Percentiles rank a stretch among this genome's conserved stretches.
These are phyloP conservation scores for Notiomystis cincta DNA, from an alignment of 2,113 vertebrate genomes.

Conservation along the genomic window DNA sequence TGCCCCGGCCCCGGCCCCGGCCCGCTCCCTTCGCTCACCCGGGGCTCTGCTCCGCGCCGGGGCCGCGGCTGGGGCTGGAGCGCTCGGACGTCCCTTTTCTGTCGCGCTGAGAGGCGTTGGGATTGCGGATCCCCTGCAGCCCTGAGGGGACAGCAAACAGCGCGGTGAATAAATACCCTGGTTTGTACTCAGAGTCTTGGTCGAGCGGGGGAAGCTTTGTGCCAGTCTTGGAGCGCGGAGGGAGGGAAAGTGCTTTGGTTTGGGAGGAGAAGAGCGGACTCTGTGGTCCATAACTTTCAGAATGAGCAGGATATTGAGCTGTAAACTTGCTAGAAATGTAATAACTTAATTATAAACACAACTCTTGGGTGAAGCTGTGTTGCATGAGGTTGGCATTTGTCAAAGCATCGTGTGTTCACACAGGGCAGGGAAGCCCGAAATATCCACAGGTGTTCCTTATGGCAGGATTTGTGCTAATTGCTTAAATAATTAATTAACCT, in stretches of 20 bases:
- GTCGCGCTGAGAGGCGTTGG: not conserved
- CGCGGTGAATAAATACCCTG: not conserved
- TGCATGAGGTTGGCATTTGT: not conserved
- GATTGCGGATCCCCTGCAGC: not conserved
- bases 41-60: too few species aligned
- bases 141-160: not conserved
- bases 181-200: not conserved
- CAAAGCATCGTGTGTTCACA: not conserved
- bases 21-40: too few species aligned
- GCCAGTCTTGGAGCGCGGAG: not conserved
- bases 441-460: not conserved
- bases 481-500: not conserved
- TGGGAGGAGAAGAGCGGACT: not conserved
- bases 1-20: too few species aligned
- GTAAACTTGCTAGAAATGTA: not conserved
- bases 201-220: not conserved
- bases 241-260: not conserved
- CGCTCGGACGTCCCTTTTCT: not conserved
- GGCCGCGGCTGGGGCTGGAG: rapidly evolving
- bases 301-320: not conserved
- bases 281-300: not conserved
- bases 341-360: not conserved
- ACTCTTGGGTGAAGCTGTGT: not conserved
- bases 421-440: not conserved
- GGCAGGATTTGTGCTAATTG: not conserved